Evolutionary conservation across 2,113 vertebrate species (phyloP).

Genomic region (Prochilodus magdalenae): DNA sequence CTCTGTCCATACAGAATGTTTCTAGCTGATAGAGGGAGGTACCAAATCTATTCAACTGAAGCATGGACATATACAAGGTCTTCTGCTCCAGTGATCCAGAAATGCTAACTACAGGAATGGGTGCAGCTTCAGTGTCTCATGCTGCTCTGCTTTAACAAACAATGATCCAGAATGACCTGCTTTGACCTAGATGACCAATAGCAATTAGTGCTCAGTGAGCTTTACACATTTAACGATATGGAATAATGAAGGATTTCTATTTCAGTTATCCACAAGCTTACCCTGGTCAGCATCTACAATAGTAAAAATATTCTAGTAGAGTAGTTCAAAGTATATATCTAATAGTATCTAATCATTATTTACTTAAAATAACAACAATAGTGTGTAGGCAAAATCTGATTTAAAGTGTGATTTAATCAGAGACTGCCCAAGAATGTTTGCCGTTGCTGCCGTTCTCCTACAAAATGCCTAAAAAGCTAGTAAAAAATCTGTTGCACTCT

Average conservation of each 20-base stretch:
- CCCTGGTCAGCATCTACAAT: background rate
- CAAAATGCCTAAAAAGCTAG: background rate
- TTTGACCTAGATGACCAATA: conserved; percentile 53
- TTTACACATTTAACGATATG: conserved; percentile 27
- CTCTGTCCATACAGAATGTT: background rate
- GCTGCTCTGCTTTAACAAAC: conserved; percentile 58
- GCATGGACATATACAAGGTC: conserved; percentile 11
- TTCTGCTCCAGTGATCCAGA: conserved; percentile 50
- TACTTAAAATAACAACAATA: background rate
- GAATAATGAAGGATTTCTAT: background rate
- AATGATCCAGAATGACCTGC: conserved; percentile 52
- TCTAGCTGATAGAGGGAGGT: background rate
- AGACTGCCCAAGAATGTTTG: background rate
- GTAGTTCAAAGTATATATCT: too few species aligned
- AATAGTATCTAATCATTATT: background rate
- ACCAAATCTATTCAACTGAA: conserved; percentile 2
- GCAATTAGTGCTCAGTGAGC: conserved; percentile 59
- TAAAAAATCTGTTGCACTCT: background rate
- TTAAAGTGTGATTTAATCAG: background rate
- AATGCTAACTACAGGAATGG: conserved; percentile 37
- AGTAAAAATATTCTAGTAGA: too few species aligned
- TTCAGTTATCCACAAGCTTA: background rate
- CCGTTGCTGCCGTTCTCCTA: background rate
- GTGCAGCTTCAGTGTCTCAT: conserved; percentile 52
- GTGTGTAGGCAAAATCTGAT: background rate